Conservation (phyloP, 2,797 vertebrate genomes). For the Acrossocheilus fasciatus region DNA sequence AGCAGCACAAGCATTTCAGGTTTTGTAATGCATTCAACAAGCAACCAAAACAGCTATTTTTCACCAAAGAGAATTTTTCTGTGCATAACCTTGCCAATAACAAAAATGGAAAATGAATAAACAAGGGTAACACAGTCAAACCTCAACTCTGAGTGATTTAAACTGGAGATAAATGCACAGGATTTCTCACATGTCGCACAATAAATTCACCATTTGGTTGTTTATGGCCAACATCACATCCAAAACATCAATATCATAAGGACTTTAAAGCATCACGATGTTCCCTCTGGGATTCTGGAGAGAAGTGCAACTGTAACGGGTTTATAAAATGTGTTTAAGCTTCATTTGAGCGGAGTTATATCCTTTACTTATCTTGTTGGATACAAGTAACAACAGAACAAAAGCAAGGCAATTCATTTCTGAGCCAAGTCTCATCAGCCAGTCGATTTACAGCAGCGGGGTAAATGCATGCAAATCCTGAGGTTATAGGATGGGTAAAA, state of each 20-base stretch:
- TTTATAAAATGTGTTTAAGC: conserved; percentile 33
- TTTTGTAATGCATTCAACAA: background rate
- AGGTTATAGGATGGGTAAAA: conserved; percentile 56
- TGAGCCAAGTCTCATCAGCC: conserved; percentile 40
- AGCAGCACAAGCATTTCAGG: background rate
- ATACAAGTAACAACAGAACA: conserved; percentile 49
- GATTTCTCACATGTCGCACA: background rate
- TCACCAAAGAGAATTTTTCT: background rate
- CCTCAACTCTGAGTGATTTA: conserved; percentile 1
- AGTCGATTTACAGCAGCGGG: conserved; percentile 38
- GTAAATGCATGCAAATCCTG: conserved; percentile 47
- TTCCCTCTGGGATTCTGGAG: conserved; percentile 18
- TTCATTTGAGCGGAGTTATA: conserved; percentile 28
- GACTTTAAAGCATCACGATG: background rate
- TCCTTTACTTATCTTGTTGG: conserved; percentile 32
- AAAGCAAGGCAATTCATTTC: conserved; percentile 52
- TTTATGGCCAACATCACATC: conserved; percentile 9
- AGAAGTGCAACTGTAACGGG: conserved; percentile 8
- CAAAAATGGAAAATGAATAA: background rate
- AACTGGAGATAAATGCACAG: background rate
- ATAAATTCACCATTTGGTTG: background rate
- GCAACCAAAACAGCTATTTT: background rate
- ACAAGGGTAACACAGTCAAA: background rate
- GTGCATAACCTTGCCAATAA: background rate
- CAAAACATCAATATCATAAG: background rate